Evolutionary conservation across 2,113 vertebrate genomes (phyloP), one percentile per base, ranked within the genome.

Genomic region (Antennarius striatus): DNA sequence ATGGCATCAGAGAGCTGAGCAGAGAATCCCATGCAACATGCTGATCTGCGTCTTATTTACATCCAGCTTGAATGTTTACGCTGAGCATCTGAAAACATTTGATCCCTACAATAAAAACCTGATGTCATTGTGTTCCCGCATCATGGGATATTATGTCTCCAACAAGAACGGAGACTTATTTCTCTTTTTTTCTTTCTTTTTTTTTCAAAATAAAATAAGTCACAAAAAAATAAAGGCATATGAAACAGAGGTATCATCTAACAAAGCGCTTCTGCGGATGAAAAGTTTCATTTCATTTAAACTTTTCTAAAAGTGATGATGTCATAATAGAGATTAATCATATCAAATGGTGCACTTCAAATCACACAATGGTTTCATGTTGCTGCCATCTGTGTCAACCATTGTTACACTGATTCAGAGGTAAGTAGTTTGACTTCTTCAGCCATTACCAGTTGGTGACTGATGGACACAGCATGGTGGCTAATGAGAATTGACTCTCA

Each of bases 41-140:
- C 40, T 65, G 71, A 82, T 73, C 66, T 29, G 45, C 51, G 22
- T 29, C 49, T 14, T 60, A 71, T 49, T 40, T 22, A 13, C 51
- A 62, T 55, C 77, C 62, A 14, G 9, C 32, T 53, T 82, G 83
- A 83, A 77, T 74, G 75, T 63, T 85, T 82, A 65, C 49, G 22
- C 10, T 13, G 42, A 56, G 14, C 42, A 56, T 5, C 13, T 14
- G 7, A 49, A 56, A 60, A 54, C 30, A 61, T 72, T 54, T 63
- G 4, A 59, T 71, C 71, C 4, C 28, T 28, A 10, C 74, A 42
- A 80, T 59, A 50, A 69, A 68, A 22, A 22, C 1, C 22, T 22
- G 22, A 22, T 22, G 22, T 22, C 22, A 22, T 78, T 28, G 55
- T 32, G 4, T 32, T 49, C 51, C n/a, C 15, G n/a, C 16, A 4